Conservation (phyloP, 1,140 invertebrate genomes). For the Hypsibius dujardini region DNA sequence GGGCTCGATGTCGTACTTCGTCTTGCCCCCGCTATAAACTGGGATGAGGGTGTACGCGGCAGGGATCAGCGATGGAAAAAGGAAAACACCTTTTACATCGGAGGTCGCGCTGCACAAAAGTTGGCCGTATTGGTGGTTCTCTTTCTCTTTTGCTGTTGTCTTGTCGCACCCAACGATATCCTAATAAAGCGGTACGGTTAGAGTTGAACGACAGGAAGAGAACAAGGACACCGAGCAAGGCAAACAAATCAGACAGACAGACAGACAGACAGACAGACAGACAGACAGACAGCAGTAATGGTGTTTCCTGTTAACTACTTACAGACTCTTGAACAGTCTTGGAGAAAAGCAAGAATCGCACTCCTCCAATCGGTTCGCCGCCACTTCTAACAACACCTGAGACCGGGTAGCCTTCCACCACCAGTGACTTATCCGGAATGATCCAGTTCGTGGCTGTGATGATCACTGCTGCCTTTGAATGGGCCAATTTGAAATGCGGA, state of each 20-base stretch:
- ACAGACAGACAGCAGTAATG: no score
- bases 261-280: no score
- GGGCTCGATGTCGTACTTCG: constrained; percentile 60
- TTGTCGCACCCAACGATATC: constrained; percentile 42
- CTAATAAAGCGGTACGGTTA: constrained; percentile 23
- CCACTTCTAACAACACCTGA: constrained; percentile 55
- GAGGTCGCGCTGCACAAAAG: constrained; percentile 59
- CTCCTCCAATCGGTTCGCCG: constrained; percentile 53
- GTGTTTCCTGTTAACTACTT: no score
- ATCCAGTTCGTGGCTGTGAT: constrained; percentile 61
- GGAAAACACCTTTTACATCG: constrained; percentile 53
- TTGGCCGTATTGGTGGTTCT: constrained; percentile 32
- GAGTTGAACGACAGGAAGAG: no score
- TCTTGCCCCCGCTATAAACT: constrained; percentile 43
- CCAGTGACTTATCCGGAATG: constrained; percentile 37
- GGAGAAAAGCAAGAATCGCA: constrained; percentile 51
- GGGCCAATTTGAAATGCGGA: constrained; percentile 39
- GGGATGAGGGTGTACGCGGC: constrained; percentile 57
- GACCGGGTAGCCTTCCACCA: constrained; percentile 58
- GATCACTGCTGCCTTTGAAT: constrained; percentile 35
- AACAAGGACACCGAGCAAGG: no score
- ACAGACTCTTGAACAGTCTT: constrained; percentile 21
- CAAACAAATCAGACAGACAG: no score
- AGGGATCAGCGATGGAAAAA: constrained; percentile 53
- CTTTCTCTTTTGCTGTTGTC: constrained; percentile 36